These are phyloP conservation scores for Hystrix cristata DNA, from an alignment of 2,113 vertebrate genomes.

Conservation along the genomic window DNA sequence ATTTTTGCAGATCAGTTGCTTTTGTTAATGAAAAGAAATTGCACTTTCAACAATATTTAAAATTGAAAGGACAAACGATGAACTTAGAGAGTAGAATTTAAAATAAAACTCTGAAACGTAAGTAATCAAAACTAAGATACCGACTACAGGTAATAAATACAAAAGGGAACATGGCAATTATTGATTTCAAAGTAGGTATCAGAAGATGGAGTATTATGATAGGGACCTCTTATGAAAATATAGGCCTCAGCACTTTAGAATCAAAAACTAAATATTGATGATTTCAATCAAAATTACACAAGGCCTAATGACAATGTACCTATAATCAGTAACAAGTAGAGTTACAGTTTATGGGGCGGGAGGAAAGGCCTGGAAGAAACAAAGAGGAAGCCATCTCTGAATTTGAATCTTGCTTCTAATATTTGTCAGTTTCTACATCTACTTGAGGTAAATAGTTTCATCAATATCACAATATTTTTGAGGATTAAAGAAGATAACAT, in stretches of 20 bases:
- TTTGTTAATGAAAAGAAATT: constrained; percentile 27
- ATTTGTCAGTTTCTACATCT: neutral
- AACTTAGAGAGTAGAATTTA: neutral
- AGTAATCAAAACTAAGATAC: constrained; percentile 8
- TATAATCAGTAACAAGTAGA: neutral
- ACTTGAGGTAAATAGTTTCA: neutral
- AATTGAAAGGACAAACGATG: neutral
- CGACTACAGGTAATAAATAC: neutral
- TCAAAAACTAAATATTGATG: neutral
- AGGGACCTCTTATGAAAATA: neutral
- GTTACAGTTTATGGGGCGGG: neutral
- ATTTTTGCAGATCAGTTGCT: neutral
- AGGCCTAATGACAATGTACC: neutral
- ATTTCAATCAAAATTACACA: neutral
- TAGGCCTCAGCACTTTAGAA: neutral
- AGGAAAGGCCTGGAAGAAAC: neutral
- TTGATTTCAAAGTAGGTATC: constrained; percentile 9
- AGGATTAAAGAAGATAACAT: neutral
- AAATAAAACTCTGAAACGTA: constrained; percentile 6
- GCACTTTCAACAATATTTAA: neutral
- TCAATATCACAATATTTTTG: constrained; percentile 16
- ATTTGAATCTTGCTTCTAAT: neutral
- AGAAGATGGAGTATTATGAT: neutral
- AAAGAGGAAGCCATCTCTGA: neutral
- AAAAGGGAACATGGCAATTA: neutral